phyloP scores from a whole-genome alignment of 2,113 vertebrate species.

The Capra hircus region DNA sequence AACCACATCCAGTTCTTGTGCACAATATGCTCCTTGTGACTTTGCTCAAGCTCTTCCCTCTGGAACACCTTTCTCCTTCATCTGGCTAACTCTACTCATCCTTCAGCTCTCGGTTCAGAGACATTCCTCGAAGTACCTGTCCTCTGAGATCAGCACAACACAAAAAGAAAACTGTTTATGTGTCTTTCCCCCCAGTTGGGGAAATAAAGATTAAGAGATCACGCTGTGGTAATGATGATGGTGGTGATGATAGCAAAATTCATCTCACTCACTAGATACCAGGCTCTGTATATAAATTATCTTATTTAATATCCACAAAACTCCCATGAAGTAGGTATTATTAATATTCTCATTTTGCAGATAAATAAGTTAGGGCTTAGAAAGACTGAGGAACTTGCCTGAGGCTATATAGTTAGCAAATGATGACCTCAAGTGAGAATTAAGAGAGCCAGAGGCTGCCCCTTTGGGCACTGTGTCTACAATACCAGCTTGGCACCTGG shows the following conservation, averaged over 20 bases:
- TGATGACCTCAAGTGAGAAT: background rate
- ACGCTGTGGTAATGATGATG: background rate
- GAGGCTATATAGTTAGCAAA: background rate
- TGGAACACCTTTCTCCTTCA: background rate
- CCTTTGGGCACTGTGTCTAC: background rate
- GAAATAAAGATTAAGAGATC: background rate
- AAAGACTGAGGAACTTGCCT: background rate
- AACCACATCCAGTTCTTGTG: background rate
- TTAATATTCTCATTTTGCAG: background rate
- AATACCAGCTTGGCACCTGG: background rate
- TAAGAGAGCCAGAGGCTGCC: background rate
- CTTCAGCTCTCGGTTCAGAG: background rate
- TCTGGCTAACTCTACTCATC: background rate
- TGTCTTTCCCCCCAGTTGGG: background rate
- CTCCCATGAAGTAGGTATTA: background rate
- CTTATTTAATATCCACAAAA: background rate
- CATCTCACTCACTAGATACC: background rate
- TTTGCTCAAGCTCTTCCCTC: background rate
- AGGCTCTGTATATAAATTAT: background rate
- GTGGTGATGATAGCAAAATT: background rate
- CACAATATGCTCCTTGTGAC: background rate
- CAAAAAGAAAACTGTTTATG: background rate
- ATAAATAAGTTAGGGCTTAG: background rate
- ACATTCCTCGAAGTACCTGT: background rate
- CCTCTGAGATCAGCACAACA: background rate